Evolutionary conservation across 2,113 vertebrate genomes (phyloP).

Genomic region (human (Homo sapiens)): DNA sequence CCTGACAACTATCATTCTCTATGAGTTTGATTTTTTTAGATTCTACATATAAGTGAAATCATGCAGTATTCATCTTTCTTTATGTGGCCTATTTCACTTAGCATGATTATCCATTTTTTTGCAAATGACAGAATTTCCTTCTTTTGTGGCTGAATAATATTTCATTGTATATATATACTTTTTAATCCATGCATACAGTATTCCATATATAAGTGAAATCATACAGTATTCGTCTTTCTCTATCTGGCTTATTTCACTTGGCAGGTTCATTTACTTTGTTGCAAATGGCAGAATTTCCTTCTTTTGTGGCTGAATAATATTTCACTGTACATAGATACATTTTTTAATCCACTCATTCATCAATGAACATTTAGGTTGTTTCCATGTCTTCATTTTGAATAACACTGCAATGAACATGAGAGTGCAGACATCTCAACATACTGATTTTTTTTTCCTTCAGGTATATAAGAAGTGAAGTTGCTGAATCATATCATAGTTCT

Average conservation of each 20-base stretch:
- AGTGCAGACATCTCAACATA: not conserved
- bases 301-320: not conserved
- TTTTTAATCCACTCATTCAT: not conserved
- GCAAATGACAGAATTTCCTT: not conserved
- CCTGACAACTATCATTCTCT: not conserved
- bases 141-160: not conserved
- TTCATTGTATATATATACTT: not conserved
- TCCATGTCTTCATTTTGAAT: not conserved
- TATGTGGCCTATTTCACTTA: not conserved
- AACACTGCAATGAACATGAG: not conserved
- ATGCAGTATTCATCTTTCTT: not conserved
- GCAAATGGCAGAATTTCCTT: not conserved
- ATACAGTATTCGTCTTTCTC: not conserved
- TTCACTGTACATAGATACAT: not conserved
- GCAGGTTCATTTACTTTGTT: not conserved
- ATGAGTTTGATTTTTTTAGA: not conserved
- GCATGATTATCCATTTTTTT: not conserved
- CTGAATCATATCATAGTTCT: not conserved
- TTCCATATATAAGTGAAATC: not conserved
- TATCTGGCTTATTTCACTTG: not conserved
- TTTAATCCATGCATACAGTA: too few species aligned
- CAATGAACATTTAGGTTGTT: not conserved
- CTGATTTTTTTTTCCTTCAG: not conserved
- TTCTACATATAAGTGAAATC: not conserved
- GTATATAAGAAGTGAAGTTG: not conserved